A percentile compares a stretch with the other conserved stretches of the same genome.
These are phyloP conservation scores for Noctuana brunneofusca DNA, from an alignment of 2,888 invertebrate species.

Conservation along the genomic window DNA sequence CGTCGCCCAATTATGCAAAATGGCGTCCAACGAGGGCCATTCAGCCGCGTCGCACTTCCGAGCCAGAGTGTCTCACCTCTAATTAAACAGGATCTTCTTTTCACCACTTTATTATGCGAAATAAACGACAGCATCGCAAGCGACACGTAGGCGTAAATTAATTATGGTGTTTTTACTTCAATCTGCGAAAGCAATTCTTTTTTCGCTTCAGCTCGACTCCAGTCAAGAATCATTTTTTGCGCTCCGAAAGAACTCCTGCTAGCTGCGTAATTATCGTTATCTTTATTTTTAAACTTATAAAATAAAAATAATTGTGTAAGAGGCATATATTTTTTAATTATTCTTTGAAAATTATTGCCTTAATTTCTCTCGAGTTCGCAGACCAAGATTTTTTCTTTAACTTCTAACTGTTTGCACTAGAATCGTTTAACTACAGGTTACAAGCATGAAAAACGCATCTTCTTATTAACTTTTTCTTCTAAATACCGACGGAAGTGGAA, in stretches of 20 bases:
- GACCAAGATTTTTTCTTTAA: background rate
- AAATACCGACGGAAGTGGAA: slow-evolving; percentile 5
- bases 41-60: slow-evolving; percentile 74
- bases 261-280: background rate
- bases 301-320: background rate
- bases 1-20: slow-evolving; percentile 81
- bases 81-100: slow-evolving; percentile 81
- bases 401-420: background rate
- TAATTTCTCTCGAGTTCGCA: background rate
- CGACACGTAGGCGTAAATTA: slow-evolving; percentile 59
- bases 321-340: background rate
- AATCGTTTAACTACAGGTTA: background rate
- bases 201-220: slow-evolving; percentile 15
- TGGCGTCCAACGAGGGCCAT: slow-evolving; percentile 79
- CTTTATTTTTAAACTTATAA: background rate
- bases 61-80: slow-evolving; percentile 75
- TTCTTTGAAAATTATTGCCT: background rate
- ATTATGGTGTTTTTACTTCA: slow-evolving; percentile 49
- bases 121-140: slow-evolving; percentile 67
- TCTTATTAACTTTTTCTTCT: background rate
- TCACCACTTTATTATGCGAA: slow-evolving; percentile 79
- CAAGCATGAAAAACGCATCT: background rate
- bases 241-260: slow-evolving; percentile 7
- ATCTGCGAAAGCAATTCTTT: slow-evolving; percentile 39
- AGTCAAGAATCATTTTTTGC: slow-evolving; percentile 24